These are phyloP conservation scores for Thunnus maccoyii DNA, from an alignment of 2,113 vertebrate species.

Conservation along the genomic window DNA sequence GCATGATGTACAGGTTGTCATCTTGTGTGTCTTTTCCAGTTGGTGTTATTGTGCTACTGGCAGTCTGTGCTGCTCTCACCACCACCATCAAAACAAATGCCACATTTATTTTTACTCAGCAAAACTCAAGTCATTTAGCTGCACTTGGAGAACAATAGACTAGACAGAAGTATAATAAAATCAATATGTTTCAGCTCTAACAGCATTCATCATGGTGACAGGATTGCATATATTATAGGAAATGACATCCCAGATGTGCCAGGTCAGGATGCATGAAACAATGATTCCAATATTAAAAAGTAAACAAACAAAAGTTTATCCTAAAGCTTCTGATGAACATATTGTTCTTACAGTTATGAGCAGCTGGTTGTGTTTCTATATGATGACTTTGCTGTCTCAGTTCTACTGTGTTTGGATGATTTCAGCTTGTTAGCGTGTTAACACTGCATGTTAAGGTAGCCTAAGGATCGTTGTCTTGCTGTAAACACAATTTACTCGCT, in stretches of 20 bases:
- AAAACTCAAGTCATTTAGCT: slow-evolving; percentile 44
- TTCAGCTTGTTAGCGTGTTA: background rate
- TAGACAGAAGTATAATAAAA: slow-evolving; percentile 29
- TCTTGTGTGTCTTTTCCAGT: too few species aligned
- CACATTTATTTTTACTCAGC: slow-evolving; percentile 48
- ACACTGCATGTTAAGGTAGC: background rate
- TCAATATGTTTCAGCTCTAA: slow-evolving; percentile 49
- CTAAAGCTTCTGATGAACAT: background rate
- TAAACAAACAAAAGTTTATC: slow-evolving; percentile 22
- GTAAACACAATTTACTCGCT: background rate
- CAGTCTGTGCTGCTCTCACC: background rate
- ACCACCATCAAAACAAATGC: slow-evolving; percentile 33
- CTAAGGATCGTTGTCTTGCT: background rate
- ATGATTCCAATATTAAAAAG: slow-evolving; percentile 11
- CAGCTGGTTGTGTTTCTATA: background rate
- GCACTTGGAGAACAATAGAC: slow-evolving; percentile 55
- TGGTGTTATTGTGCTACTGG: background rate
- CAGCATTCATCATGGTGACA: slow-evolving; percentile 61
- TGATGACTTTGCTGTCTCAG: slow-evolving; percentile 2
- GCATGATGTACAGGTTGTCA: too few species aligned
- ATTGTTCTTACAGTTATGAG: background rate
- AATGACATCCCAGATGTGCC: slow-evolving; percentile 23
- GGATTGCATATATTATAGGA: slow-evolving; percentile 54
- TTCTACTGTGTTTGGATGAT: background rate
- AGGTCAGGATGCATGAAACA: slow-evolving; percentile 16